Evolutionary conservation across 2,888 invertebrate genomes (phyloP).

Genomic region (Ptychoptera albimana): DNA sequence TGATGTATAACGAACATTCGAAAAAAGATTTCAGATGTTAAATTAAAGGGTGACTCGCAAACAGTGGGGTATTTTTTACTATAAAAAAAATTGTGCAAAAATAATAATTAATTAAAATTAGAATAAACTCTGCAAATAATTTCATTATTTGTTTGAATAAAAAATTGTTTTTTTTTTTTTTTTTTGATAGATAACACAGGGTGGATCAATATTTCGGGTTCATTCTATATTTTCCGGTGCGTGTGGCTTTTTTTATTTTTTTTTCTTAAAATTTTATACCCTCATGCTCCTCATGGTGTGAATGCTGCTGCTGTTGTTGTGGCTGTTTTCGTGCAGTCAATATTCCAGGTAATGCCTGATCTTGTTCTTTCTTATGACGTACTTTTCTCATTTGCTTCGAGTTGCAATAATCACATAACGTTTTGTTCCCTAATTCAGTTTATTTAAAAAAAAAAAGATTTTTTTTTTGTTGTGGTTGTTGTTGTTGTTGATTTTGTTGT

Average conservation of each 20-base stretch:
- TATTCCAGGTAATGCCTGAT: slow-evolving; percentile 29
- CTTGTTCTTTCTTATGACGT: slow-evolving; percentile 45
- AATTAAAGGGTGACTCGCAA: too few species aligned
- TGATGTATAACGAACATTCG: too few species aligned
- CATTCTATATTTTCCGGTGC: background rate
- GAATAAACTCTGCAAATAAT: slow-evolving; percentile 13
- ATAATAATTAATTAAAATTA: background rate
- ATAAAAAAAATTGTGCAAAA: too few species aligned
- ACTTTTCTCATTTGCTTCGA: slow-evolving; percentile 55
- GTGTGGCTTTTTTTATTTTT: slow-evolving; percentile 8
- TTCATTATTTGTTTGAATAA: slow-evolving; percentile 32
- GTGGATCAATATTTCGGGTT: slow-evolving; percentile 1
- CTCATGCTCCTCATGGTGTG: slow-evolving; percentile 22
- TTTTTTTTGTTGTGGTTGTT: background rate
- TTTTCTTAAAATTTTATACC: slow-evolving; percentile 13
- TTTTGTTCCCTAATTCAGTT: slow-evolving; percentile 64
- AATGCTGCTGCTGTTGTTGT: slow-evolving; percentile 31
- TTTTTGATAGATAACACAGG: background rate
- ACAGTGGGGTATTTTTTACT: too few species aligned
- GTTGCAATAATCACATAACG: slow-evolving; percentile 72
- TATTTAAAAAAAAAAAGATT: slow-evolving; percentile 10
- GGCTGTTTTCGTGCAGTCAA: too few species aligned
- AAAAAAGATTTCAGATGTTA: too few species aligned
- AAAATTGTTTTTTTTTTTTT: too few species aligned
- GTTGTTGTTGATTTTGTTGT: background rate